Conservation (phyloP, 2,888 invertebrate genomes). For the Tupiocoris notatus region DNA sequence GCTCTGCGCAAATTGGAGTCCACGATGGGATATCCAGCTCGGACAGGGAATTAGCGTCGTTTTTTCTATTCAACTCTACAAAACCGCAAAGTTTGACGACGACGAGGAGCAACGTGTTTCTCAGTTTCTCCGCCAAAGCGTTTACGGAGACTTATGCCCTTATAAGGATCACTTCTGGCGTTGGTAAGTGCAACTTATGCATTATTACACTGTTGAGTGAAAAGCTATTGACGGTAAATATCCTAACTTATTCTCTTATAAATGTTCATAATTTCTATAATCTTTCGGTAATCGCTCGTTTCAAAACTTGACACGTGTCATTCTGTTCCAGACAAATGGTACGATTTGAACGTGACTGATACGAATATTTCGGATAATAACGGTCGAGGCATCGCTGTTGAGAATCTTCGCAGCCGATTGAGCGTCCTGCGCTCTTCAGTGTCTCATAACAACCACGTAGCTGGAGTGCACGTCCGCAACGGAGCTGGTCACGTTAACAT, state of each 20-base stretch:
- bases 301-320: too few species aligned
- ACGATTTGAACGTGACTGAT: slow-evolving; percentile 83
- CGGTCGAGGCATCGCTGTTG: slow-evolving; percentile 91
- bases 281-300: too few species aligned
- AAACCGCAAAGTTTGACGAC: slow-evolving; percentile 86
- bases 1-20: slow-evolving; percentile 71
- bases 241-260: too few species aligned
- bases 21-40: slow-evolving; percentile 72
- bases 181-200: slow-evolving; percentile 61
- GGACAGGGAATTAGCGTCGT: slow-evolving; percentile 68
- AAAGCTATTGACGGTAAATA: too few species aligned
- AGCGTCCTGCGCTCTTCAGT: slow-evolving; percentile 80
- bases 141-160: slow-evolving; percentile 73
- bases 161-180: slow-evolving; percentile 73
- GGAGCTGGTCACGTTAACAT: slow-evolving; percentile 94
- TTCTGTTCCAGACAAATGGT: slow-evolving; percentile 65
- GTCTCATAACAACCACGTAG: slow-evolving; percentile 83
- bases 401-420: slow-evolving; percentile 85
- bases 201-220: too few species aligned
- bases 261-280: too few species aligned
- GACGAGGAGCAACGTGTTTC: slow-evolving; percentile 73
- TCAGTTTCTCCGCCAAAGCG: slow-evolving; percentile 74
- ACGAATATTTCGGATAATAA: slow-evolving; percentile 84
- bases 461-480: slow-evolving; percentile 83
- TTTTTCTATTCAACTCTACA: slow-evolving; percentile 78